Base-by-base conservation (phyloP, 2,888 invertebrate species). In the Pilophorus perplexus region DNA sequence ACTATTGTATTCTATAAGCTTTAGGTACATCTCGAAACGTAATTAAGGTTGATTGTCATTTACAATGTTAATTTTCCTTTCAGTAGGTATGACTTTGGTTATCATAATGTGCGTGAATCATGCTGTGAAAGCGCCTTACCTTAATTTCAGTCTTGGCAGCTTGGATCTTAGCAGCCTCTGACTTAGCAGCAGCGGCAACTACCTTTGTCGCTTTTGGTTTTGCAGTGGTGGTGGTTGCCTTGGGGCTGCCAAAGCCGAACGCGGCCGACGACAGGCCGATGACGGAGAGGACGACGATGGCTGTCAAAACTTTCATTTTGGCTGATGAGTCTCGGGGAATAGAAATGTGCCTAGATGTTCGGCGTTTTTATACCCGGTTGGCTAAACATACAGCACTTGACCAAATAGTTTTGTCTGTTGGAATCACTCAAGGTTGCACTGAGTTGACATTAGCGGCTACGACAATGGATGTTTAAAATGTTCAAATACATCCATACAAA, bases 251-350 rank as follows among this genome's bases (percentile, higher is more conserved):
- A 5, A 28, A 25, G 10, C 52, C 28, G 16, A 52, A 52, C 10
- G 25, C 27, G 28, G 52, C 28, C n/a, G 52, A 25, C 16, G 52
- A 52, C 1, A 52, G 52, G 14, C 52, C 52, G 33, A 52, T 28
- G 4, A 28, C 25, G 14, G 25, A 23, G 27, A 52, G 28, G 25
- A 52, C 52, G 16, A 52, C 18, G 16, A 52, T 25, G 18, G 28
- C 52, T 52, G 52, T 14, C n/a, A 52, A 25, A 8, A 52, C 52
- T 52, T 52, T 52, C 52, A 52, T 52, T 27, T 27, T 52, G 27
- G 52, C n/a, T n/a, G 25, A 46, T 46, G 46, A 23, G 14, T 25
- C 23, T 2, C 2, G 46, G 10, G 25, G 23, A n/a, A n/a, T n/a
- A n/a, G n/a, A n/a, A n/a, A n/a, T n/a, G n/a, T n/a, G n/a, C n/a